Percentiles rank a stretch among this genome's conserved stretches.
Conservation (phyloP, 2,797 vertebrate species). For the Semaprochilodus insignis region DNA sequence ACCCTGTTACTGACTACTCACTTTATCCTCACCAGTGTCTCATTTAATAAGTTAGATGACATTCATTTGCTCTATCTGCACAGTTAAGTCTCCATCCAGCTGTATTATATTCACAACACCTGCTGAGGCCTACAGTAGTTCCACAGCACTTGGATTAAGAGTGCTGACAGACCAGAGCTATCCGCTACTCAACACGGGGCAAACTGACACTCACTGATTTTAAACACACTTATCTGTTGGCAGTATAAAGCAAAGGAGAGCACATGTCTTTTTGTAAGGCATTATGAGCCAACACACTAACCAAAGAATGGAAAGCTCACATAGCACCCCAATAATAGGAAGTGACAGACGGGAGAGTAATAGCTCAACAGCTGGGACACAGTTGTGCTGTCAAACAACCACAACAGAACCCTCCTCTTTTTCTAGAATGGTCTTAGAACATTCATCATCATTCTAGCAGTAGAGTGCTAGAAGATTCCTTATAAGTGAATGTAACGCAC, state of each 20-base stretch:
- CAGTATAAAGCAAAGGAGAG: not conserved
- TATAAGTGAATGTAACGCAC: not conserved
- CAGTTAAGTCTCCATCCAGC: not conserved
- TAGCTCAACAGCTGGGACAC: not conserved
- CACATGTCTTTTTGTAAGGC: too few species aligned
- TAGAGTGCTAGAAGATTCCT: not conserved
- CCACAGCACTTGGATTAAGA: not conserved
- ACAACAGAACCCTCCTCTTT: not conserved
- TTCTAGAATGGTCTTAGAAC: slow-evolving; percentile 1
- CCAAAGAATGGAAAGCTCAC: not conserved
- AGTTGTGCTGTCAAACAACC: slow-evolving; percentile 16
- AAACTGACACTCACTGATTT: not conserved
- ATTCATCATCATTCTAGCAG: not conserved
- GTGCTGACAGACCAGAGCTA: slow-evolving; percentile 2
- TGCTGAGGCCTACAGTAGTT: not conserved
- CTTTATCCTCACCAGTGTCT: not conserved
- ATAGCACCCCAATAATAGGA: not conserved
- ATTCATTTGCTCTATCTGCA: slow-evolving; percentile 2
- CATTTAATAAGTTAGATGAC: not conserved
- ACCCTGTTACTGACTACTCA: not conserved
- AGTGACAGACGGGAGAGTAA: slow-evolving; percentile 18
- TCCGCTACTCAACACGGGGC: not conserved
- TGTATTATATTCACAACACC: not conserved
- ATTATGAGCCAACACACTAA: not conserved
- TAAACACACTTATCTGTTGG: not conserved